Percentiles rank a stretch among this genome's conserved stretches.
These are phyloP conservation scores for Drosophila formosana DNA, from an alignment of 2,888 invertebrate species.

Conservation along the genomic window DNA sequence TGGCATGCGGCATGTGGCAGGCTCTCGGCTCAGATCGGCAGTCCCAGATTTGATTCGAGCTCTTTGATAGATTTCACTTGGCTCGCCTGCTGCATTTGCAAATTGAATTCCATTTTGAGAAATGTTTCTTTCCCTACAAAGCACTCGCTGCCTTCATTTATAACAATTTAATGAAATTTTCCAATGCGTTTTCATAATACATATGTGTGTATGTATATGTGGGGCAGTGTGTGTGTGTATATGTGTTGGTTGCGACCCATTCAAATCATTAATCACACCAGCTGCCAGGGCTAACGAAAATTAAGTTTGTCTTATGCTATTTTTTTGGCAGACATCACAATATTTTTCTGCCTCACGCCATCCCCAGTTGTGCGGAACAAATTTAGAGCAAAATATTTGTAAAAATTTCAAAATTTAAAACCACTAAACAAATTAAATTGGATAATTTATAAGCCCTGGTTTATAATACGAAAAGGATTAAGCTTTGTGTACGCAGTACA, in stretches of 20 bases:
- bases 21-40: slow-evolving; percentile 63
- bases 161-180: slow-evolving; percentile 81
- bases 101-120: slow-evolving; percentile 72
- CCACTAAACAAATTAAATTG: not conserved
- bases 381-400: not conserved
- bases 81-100: slow-evolving; percentile 72
- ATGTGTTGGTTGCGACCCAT: not conserved
- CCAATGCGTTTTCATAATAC: slow-evolving; percentile 78
- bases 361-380: slow-evolving; percentile 9
- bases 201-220: not conserved
- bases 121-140: slow-evolving; percentile 45
- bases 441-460: not conserved
- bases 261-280: slow-evolving; percentile 68
- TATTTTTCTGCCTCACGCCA: slow-evolving; percentile 1
- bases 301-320: slow-evolving; percentile 59
- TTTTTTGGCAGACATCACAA: slow-evolving; percentile 3
- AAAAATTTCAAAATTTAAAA: not conserved
- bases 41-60: slow-evolving; percentile 74
- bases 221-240: not conserved
- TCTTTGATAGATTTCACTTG: slow-evolving; percentile 73
- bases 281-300: slow-evolving; percentile 73
- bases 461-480: not conserved
- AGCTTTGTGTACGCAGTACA: not conserved
- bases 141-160: slow-evolving; percentile 61
- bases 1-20: slow-evolving; percentile 53